These are phyloP conservation scores for Labrus mixtus DNA, from an alignment of 2,113 vertebrate genomes.

Conservation along the genomic window DNA sequence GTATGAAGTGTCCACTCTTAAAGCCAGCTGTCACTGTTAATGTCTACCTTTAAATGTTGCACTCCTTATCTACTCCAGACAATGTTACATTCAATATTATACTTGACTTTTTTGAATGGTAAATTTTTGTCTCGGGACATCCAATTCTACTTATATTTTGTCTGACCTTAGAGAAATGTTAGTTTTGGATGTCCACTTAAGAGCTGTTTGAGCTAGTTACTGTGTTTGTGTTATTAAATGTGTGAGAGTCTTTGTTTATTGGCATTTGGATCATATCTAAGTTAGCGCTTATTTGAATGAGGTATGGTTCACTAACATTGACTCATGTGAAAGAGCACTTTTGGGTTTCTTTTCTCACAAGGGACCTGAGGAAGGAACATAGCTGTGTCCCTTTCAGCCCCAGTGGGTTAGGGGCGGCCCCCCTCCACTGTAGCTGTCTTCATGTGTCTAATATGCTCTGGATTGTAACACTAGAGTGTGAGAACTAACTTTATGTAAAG, in stretches of 20 bases:
- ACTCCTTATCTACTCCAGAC: constrained; percentile 73
- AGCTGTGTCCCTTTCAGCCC: constrained; percentile 7
- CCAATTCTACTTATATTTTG: constrained; percentile 76
- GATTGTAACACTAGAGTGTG: constrained; percentile 72
- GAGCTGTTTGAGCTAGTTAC: constrained; percentile 58
- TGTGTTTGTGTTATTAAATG: constrained; percentile 61
- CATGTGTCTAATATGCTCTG: constrained; percentile 71
- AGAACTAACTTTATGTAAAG: constrained; percentile 62
- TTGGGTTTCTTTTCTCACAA: neutral
- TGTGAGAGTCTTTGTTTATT: constrained; percentile 49
- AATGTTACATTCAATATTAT: constrained; percentile 76
- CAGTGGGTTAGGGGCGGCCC: constrained; percentile 20
- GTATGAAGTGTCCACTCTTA: constrained; percentile 51
- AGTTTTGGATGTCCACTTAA: constrained; percentile 58
- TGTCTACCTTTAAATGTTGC: constrained; percentile 66
- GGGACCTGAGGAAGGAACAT: constrained; percentile 11
- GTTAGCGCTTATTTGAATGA: constrained; percentile 49
- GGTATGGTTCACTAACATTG: constrained; percentile 22
- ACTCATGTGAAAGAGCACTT: constrained; percentile 65
- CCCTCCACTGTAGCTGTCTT: constrained; percentile 42
- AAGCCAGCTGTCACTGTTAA: constrained; percentile 64
- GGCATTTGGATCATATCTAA: constrained; percentile 38
- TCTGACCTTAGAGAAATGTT: constrained; percentile 63
- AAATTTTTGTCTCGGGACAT: constrained; percentile 55
- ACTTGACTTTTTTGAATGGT: constrained; percentile 70